These are phyloP conservation scores for Belonocnema kinseyi DNA, from an alignment of 1,140 invertebrate genomes.

Conservation along the genomic window DNA sequence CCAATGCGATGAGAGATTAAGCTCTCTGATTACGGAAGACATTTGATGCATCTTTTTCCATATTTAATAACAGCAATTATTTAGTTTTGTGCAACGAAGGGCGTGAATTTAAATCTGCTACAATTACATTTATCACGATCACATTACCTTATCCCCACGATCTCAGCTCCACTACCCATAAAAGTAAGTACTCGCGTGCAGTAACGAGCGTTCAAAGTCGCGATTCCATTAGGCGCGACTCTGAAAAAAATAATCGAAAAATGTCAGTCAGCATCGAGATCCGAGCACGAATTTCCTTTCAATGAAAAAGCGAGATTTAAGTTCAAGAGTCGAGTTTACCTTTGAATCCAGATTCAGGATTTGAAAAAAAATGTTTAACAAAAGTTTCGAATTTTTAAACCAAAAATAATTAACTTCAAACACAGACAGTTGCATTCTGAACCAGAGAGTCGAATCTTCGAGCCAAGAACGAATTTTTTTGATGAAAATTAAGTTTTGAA, in stretches of 20 bases:
- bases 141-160: conserved; percentile 28
- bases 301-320: neutral
- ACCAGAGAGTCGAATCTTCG: too few relatives aligned
- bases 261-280: neutral
- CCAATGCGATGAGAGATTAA: neutral
- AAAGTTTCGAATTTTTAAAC: too few relatives aligned
- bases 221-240: neutral
- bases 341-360: too few relatives aligned
- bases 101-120: conserved; percentile 9
- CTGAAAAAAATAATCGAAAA: conserved; percentile 6
- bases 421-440: too few relatives aligned
- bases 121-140: conserved; percentile 31
- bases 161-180: conserved; percentile 23
- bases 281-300: neutral
- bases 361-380: too few relatives aligned
- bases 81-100: neutral
- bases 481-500: too few relatives aligned
- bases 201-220: conserved; percentile 24
- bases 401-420: too few relatives aligned
- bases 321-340: neutral
- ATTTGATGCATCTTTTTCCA: neutral
- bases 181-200: conserved; percentile 29
- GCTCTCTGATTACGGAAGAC: neutral
- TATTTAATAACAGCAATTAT: conserved; percentile 27
- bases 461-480: too few relatives aligned